Evolutionary conservation across 2,888 invertebrate species (phyloP).

Genomic region (Eustalomyia histrio): DNA sequence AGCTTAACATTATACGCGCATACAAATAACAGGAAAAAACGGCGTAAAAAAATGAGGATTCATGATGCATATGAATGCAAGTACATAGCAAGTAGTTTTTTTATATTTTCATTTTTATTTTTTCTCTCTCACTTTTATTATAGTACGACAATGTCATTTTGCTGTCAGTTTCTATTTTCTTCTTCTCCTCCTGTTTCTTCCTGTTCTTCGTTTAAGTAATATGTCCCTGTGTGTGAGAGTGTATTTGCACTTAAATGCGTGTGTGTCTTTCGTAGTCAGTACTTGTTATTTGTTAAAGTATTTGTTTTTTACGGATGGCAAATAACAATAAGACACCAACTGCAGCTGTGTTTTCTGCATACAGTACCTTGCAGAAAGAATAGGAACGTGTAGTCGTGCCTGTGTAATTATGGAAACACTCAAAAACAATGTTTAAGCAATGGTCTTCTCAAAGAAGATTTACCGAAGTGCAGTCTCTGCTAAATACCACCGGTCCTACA

Average conservation of each 20-base stretch:
- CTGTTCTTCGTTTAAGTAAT: not conserved
- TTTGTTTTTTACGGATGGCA: not conserved
- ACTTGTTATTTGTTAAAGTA: not conserved
- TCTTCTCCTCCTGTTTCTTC: not conserved
- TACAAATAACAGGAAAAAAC: constrained; percentile 7
- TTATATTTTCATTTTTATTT: not conserved
- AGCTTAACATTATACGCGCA: constrained; percentile 10
- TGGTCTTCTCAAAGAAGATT: too few species aligned
- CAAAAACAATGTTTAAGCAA: too few species aligned
- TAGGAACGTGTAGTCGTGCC: too few species aligned
- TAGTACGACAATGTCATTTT: constrained; percentile 41
- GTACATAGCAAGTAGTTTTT: not conserved
- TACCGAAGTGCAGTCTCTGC: too few species aligned
- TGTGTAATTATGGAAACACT: too few species aligned
- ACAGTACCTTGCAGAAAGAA: not conserved
- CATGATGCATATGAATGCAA: not conserved
- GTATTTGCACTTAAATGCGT: not conserved
- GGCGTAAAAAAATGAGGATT: not conserved
- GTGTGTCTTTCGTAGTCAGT: not conserved
- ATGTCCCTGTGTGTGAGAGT: not conserved
- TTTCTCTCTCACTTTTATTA: constrained; percentile 29
- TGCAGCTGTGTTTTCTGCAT: not conserved
- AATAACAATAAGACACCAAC: not conserved
- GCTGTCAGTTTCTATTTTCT: constrained; percentile 33
- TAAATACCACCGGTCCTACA: too few species aligned